Percentiles rank a stretch among this genome's conserved stretches.
Evolutionary conservation across 2,888 invertebrate genomes (phyloP).

Genomic region (Synanthedon tipuliformis): DNA sequence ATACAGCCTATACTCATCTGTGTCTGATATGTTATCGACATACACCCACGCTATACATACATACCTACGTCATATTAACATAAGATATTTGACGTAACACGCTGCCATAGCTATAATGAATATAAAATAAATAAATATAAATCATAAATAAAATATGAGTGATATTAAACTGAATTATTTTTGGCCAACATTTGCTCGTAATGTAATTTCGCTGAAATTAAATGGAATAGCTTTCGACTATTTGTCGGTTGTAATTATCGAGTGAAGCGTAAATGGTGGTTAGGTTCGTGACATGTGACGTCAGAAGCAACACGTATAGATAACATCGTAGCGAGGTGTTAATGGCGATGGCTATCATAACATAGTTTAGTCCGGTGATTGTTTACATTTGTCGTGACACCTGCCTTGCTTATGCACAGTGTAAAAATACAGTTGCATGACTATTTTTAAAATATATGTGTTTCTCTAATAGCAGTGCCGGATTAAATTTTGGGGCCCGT

Average conservation of each 20-base stretch:
- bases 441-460: background rate
- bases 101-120: no score
- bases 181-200: background rate
- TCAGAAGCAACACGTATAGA: conserved; percentile 12
- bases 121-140: no score
- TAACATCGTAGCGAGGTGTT: conserved; percentile 22
- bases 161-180: background rate
- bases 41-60: no score
- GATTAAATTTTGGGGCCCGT: no score
- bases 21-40: no score
- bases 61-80: no score
- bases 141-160: background rate
- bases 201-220: background rate
- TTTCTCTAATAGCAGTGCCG: no score
- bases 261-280: conserved; percentile 3
- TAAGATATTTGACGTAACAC: no score
- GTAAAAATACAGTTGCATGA: background rate
- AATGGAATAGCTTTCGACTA: background rate
- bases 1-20: no score
- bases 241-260: conserved; percentile 3
- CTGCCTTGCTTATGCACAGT: background rate
- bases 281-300: conserved; percentile 10
- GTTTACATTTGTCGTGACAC: conserved; percentile 22
- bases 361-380: conserved; percentile 21
- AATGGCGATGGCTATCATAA: conserved; percentile 24